Conservation (phyloP, 1,140 invertebrate species). For the Bombus fervidus region DNA sequence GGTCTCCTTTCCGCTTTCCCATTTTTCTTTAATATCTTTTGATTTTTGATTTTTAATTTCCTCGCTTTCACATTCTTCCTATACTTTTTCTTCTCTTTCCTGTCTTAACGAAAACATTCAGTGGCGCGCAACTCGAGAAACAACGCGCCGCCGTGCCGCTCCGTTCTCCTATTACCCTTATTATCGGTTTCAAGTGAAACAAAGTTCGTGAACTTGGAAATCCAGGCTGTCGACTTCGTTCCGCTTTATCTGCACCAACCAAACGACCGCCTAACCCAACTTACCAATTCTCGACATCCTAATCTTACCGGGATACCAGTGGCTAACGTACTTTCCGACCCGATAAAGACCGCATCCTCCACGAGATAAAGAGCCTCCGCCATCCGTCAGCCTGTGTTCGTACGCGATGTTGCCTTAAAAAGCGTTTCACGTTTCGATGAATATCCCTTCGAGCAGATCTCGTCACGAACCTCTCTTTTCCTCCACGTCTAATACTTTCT, state of each 20-base stretch:
- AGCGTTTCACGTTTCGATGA: slow-evolving; percentile 56
- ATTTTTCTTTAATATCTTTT: not conserved
- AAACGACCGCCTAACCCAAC: slow-evolving; percentile 62
- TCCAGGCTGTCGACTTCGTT: slow-evolving; percentile 52
- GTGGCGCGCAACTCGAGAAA: slow-evolving; percentile 5
- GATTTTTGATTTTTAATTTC: not conserved
- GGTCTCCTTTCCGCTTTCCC: not conserved
- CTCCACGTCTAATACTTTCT: not conserved
- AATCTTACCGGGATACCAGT: slow-evolving; percentile 64
- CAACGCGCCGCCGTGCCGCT: not conserved
- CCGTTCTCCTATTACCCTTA: slow-evolving; percentile 56
- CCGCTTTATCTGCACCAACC: slow-evolving; percentile 64
- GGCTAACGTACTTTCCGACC: slow-evolving; percentile 65
- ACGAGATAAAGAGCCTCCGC: slow-evolving; percentile 63
- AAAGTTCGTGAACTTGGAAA: slow-evolving; percentile 63
- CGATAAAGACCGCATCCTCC: slow-evolving; percentile 68
- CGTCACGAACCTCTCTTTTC: slow-evolving; percentile 5
- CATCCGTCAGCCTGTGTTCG: slow-evolving; percentile 59
- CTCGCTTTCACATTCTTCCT: not conserved
- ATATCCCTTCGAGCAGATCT: slow-evolving; percentile 55
- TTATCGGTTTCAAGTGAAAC: slow-evolving; percentile 62
- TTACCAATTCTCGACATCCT: slow-evolving; percentile 67
- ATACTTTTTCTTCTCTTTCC: not conserved
- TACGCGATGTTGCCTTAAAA: slow-evolving; percentile 44
- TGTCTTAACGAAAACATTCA: slow-evolving; percentile 35